phyloP scores from a whole-genome alignment of 2,113 vertebrate species.

The Pitta sordida region DNA sequence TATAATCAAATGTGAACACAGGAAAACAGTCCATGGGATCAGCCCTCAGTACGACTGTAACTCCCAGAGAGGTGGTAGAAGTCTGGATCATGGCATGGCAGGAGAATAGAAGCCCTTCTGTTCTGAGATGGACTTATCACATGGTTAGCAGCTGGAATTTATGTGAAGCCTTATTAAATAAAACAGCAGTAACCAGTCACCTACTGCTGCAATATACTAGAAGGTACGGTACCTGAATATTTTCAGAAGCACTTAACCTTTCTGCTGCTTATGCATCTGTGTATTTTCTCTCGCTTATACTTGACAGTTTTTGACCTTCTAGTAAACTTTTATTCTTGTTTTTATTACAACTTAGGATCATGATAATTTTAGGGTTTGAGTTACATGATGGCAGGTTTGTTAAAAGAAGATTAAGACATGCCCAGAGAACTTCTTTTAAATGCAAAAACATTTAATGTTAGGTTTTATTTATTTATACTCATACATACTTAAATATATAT shows the following conservation, averaged over 20 bases:
- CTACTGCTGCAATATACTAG: constrained; percentile 63
- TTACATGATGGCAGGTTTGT: constrained; percentile 56
- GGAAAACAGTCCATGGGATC: neutral
- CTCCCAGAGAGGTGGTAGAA: constrained; percentile 31
- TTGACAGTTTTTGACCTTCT: constrained; percentile 71
- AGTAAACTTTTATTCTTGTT: constrained; percentile 73
- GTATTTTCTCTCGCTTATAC: constrained; percentile 65
- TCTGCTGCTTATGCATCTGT: constrained; percentile 59
- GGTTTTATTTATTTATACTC: neutral
- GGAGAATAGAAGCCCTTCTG: constrained; percentile 59
- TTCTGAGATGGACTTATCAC: constrained; percentile 67
- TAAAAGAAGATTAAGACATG: constrained; percentile 54
- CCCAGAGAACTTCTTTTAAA: constrained; percentile 48
- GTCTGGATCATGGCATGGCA: neutral
- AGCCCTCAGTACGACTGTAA: neutral
- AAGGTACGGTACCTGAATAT: constrained; percentile 68
- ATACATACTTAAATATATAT: neutral
- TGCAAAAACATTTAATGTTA: constrained; percentile 24
- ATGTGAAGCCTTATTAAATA: constrained; percentile 73
- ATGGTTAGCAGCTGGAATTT: constrained; percentile 75
- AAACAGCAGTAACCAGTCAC: constrained; percentile 73
- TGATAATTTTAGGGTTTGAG: constrained; percentile 66
- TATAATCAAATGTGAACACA: neutral
- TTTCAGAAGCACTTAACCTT: constrained; percentile 60
- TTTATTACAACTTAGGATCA: constrained; percentile 71